Percentiles rank a stretch among this genome's conserved stretches.
Conservation (phyloP, 2,888 invertebrate species). For the Yponomeuta evonymella region DNA sequence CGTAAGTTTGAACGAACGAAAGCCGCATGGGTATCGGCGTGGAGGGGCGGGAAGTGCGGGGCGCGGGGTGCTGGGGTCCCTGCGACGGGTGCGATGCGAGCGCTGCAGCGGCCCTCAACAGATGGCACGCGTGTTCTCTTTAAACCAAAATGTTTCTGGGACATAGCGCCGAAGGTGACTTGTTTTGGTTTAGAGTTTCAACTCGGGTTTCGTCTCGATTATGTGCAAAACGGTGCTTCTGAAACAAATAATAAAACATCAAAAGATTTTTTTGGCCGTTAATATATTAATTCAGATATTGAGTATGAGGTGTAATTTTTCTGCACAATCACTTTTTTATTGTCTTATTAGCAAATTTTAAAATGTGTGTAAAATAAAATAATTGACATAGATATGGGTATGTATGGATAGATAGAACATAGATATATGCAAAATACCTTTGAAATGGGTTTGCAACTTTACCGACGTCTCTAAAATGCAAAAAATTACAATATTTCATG, state of each 20-base stretch:
- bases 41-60: constrained; percentile 32
- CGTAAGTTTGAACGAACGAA: constrained; percentile 76
- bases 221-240: neutral
- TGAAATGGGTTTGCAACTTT: neutral
- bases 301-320: neutral
- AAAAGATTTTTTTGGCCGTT: neutral
- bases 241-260: neutral
- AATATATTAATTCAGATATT: neutral
- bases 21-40: constrained; percentile 67
- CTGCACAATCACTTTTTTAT: neutral
- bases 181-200: neutral
- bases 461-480: neutral
- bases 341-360: neutral
- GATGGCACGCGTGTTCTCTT: constrained; percentile 72
- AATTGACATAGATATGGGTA: constrained; percentile 47
- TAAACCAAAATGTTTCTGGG: constrained; percentile 8
- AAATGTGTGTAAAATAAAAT: constrained; percentile 51
- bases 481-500: neutral
- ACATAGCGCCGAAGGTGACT: constrained; percentile 5
- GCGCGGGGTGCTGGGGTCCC: constrained; percentile 49
- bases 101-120: constrained; percentile 70
- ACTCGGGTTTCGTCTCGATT: neutral
- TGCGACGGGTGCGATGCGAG: constrained; percentile 60
- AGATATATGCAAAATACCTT: neutral
- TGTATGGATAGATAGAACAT: no score